Evolutionary conservation across 2,113 vertebrate species (phyloP).

Genomic region (Hippocampus guttulatus): DNA sequence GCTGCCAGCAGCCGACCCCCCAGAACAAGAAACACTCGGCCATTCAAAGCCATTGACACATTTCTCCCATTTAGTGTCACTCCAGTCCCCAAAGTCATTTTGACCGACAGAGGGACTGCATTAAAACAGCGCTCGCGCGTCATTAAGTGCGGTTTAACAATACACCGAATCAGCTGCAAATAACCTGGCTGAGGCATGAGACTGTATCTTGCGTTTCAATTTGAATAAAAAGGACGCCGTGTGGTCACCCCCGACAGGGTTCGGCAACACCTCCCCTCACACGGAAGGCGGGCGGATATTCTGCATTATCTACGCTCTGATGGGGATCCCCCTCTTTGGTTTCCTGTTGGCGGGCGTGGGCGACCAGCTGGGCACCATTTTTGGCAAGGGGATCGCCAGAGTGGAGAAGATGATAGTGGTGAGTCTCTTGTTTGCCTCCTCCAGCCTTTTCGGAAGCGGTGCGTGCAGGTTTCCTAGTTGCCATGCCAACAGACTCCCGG

Average conservation of each 20-base stretch:
- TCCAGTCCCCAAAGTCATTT: slow-evolving; percentile 1
- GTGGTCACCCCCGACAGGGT: slow-evolving; percentile 73
- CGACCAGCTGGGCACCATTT: slow-evolving; percentile 96
- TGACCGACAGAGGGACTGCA: slow-evolving; percentile 15
- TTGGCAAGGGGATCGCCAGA: slow-evolving; percentile 94
- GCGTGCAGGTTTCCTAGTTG: slow-evolving; percentile 34
- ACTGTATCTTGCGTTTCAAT: no score
- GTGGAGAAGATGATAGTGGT: slow-evolving; percentile 97
- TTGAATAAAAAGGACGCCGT: no score
- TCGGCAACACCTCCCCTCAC: slow-evolving; percentile 96
- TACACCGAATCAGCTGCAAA: neutral
- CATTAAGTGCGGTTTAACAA: neutral
- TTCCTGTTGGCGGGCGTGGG: slow-evolving; percentile 96
- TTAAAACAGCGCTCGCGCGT: slow-evolving; percentile 23
- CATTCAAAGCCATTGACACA: neutral
- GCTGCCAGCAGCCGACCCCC: neutral
- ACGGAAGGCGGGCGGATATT: slow-evolving; percentile 96
- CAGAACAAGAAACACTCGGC: neutral
- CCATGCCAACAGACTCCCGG: slow-evolving; percentile 27
- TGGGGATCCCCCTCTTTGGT: slow-evolving; percentile 96
- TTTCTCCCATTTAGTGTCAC: slow-evolving; percentile 9
- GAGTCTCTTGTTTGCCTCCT: slow-evolving; percentile 43
- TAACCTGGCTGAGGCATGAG: no score
- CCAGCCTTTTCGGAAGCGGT: neutral
- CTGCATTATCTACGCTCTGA: slow-evolving; percentile 95